Evolutionary conservation across 2,888 invertebrate genomes (phyloP), one percentile per base, ranked within the genome.

Genomic region (Mystacides longicornis): DNA sequence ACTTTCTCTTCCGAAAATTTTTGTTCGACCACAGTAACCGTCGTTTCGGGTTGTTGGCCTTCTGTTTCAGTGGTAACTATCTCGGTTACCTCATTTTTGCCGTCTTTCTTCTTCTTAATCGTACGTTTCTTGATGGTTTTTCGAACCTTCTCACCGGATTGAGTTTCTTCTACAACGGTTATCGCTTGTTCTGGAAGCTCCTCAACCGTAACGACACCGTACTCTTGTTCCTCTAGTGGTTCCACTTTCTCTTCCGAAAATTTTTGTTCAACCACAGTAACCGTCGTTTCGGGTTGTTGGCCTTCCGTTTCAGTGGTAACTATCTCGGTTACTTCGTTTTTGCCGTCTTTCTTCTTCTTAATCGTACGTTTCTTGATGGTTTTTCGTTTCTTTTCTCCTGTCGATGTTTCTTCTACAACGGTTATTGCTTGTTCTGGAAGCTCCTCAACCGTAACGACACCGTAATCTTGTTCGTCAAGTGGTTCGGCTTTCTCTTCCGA

Each of bases 161-260:
- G 16, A 1, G 73, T 72, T 2, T 68, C 66, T 11, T 73, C 69
- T 63, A 74, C 71, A 2, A 71, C 71, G 1, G 43, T 47, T 23
- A 69, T 68, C 0, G 71, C 67, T 54, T 70, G 68, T 64, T 69
- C 73, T 27, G 60, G 62, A 42, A 67, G 54, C 31, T 73, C 72
- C 20, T 45, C 45, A 4, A 21, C 19, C 4, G 16, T 3, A 3
- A 20, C 45, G 5, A 11, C 20, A 20, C 20, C 21, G 65, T 5
- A 65, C 67, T 20, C 63, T 31, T 62, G 63, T 51, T 64, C 62
- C 53, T 61, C 55, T 27, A 65, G 62, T 55, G 58, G 63, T 45
- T 61, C 59, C 55, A 62, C 58, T 9, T 56, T 61, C 21, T 53
- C 46, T 37, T 50, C 43, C 31, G 54, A 45, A n/a, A n/a, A n/a